Base-by-base conservation (phyloP, 1,140 invertebrate species). In the Drosophila navojoa region DNA sequence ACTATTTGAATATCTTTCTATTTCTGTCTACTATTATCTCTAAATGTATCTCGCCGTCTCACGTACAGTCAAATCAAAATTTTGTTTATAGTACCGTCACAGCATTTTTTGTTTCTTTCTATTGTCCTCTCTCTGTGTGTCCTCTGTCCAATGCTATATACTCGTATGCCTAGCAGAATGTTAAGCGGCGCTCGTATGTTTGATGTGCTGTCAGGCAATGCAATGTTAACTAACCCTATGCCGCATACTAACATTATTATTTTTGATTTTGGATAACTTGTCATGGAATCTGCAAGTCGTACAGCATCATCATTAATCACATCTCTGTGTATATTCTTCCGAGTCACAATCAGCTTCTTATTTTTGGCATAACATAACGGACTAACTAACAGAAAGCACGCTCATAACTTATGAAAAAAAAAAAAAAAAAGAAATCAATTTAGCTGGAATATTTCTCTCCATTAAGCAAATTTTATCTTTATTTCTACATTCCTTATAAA, bases 261-360 rank as follows among this genome's bases (percentile, higher is more conserved):
- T 70, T 78, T 67, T 45, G 42, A 16, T 45, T 45, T 45, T 45
- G n/a, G 63, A 72, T 72, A 71, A 76, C 71, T 59, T 76, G 64
- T 68, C 63, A 82, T 84, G 71, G 27, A 66, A 66, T 67, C 69
- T 77, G 64, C 79, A 70, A 79, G 79, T 78, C 64, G 27, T 52
- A 63, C 71, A 70, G 47, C 67, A 71, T 71, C 67, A 71, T 75
- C 50, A 89, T 89, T 89, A 76, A 81, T 45, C 61, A 40, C 82
- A 89, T 87, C 32, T 82, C 54, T 87, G 68, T 87, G 82, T 89
- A 87, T 89, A 87, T 89, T 87, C 81, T 54, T 89, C 79, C 76
- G 64, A 86, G 60, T 86, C 79, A 72, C 32, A 52, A 50, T 60
- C 54, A 63, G 55, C 73, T 45, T 45, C 5, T 45, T 58, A 69